Evolutionary conservation across 2,888 invertebrate genomes (phyloP), one percentile per base, ranked within the genome.

Genomic region (Allygus modestus): DNA sequence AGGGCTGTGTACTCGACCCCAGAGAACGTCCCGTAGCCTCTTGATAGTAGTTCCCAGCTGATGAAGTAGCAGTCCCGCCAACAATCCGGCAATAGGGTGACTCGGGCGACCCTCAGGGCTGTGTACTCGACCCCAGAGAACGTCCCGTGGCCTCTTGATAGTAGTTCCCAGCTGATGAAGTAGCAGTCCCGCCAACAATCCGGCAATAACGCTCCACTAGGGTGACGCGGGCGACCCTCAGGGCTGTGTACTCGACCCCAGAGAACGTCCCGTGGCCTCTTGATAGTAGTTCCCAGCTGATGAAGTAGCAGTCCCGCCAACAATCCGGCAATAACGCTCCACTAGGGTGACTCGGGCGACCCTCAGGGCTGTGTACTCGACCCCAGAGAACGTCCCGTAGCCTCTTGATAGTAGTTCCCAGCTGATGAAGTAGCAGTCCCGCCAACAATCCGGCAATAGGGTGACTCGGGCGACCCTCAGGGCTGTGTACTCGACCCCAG

Each of bases 401-500:
- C 20, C 69, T 69, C 31, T 69, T 43, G 37, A 23, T 43, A 41
- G 37, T 43, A 43, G 73, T 43, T 17, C 2, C 73, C n/a, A n/a
- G 43, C 73, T 77, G 73, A 73, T 77, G 77, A 77, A 77, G 54
- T 46, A 23, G 28, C 26, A 15, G n/a, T n/a, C 51, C 31, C 12
- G n/a, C n/a, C n/a, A n/a, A 77, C 77, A 51, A 77, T 77, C 77
- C 54, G 51, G 77, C 77, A 77, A 77, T 5, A 23, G 75, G 75
- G 43, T 41, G 46, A 41, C 46, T n/a, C 26, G 37, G 69, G 33
- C 5, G 9, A n/a, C n/a, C n/a, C n/a, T n/a, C n/a, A n/a, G n/a
- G n/a, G n/a, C n/a, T n/a, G n/a, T n/a, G n/a, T n/a, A n/a, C n/a
- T 33, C 33, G 69, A 15, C 77, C 77, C 54, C 54, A n/a, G n/a